These are phyloP conservation scores for Medauroidea extradentata DNA, from an alignment of 1,140 invertebrate genomes.

Conservation along the genomic window DNA sequence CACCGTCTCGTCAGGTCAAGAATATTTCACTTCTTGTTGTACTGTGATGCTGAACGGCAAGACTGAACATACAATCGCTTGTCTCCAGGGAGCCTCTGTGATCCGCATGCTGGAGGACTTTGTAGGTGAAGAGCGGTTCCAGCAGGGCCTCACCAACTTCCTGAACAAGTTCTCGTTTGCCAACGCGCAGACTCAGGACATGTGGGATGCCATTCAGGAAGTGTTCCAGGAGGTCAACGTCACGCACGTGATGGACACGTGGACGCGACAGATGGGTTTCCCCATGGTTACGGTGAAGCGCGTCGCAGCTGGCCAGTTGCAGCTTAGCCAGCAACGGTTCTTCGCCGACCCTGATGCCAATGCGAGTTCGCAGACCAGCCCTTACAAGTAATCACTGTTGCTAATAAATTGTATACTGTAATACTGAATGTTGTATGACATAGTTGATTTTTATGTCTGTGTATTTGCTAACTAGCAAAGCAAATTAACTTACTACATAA, in stretches of 20 bases:
- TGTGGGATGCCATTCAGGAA: conserved; percentile 62
- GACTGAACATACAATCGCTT: no score
- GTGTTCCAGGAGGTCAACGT: conserved; percentile 45
- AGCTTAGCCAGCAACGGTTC: conserved; percentile 69
- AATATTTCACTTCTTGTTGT: no score
- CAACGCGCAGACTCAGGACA: conserved; percentile 77
- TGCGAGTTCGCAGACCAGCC: conserved; percentile 49
- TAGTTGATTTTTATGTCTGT: no score
- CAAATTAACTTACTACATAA: no score
- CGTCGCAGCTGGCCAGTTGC: conserved; percentile 47
- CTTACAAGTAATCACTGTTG: conserved; percentile 31
- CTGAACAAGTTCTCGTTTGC: conserved; percentile 62
- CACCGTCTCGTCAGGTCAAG: no score
- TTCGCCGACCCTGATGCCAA: conserved; percentile 57
- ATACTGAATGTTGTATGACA: conserved; percentile 15
- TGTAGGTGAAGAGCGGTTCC: conserved; percentile 70
- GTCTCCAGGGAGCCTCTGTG: conserved; percentile 81
- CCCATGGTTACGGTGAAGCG: conserved; percentile 67
- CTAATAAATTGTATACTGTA: conserved; percentile 45
- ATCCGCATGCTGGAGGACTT: conserved; percentile 88
- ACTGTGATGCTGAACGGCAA: no score
- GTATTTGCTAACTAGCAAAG: no score
- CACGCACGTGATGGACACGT: conserved; percentile 81
- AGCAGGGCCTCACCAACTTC: conserved; percentile 65
- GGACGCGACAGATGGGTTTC: conserved; percentile 89